Evolutionary conservation across 2,888 invertebrate species (phyloP).

Genomic region (Heliconius ethilla): DNA sequence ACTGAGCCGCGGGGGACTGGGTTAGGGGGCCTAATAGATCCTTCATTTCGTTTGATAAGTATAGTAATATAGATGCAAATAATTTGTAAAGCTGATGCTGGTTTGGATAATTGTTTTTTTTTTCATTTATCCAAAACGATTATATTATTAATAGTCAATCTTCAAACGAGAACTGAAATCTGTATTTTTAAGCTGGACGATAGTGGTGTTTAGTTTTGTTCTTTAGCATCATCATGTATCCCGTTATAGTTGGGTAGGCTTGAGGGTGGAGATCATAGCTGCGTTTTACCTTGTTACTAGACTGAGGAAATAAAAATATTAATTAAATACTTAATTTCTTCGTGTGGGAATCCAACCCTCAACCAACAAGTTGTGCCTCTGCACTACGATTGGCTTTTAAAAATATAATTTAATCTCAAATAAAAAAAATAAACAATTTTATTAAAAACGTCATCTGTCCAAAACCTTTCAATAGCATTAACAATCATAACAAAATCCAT

Average conservation of each 20-base stretch:
- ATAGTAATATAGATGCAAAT: constrained; percentile 13
- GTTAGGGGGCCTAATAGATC: constrained; percentile 48
- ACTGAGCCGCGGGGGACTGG: constrained; percentile 53
- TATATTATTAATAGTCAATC: no score
- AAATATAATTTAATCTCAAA: not conserved
- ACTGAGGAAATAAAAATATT: no score
- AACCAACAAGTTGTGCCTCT: no score
- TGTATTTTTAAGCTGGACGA: not conserved
- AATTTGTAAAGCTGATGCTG: constrained; percentile 11
- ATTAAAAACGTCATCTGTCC: not conserved
- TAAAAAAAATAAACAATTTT: not conserved
- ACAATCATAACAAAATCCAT: constrained; percentile 51
- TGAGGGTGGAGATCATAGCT: no score
- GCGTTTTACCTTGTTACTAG: no score
- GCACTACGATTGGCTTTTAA: no score
- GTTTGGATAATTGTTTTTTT: constrained; percentile 11
- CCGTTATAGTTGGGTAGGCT: no score
- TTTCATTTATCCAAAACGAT: no score
- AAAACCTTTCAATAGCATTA: constrained; percentile 35
- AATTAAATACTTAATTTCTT: no score
- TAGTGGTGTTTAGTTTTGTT: not conserved
- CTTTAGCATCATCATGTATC: not conserved
- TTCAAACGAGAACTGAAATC: not conserved
- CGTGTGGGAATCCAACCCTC: no score
- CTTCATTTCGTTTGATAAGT: not conserved